Percentiles rank a stretch among this genome's conserved stretches.
Evolutionary conservation across 2,888 invertebrate species (phyloP).

Genomic region (Lottia scabra): DNA sequence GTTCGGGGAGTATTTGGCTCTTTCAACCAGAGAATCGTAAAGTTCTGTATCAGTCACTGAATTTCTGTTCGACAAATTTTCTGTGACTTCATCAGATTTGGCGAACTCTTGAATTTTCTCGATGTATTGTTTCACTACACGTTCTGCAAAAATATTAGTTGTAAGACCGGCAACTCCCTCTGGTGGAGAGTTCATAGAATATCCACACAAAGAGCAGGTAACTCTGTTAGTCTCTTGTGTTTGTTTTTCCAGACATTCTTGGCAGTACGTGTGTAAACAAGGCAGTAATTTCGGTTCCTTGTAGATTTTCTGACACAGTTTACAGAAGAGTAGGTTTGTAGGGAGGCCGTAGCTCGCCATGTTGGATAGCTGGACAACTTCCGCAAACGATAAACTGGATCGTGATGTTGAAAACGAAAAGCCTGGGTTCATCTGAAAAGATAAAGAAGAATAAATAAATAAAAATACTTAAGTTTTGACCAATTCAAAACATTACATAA

Average conservation of each 20-base stretch:
- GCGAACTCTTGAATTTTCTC: background rate
- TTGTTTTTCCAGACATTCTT: conserved; percentile 43
- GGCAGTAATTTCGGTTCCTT: conserved; percentile 50
- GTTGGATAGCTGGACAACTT: background rate
- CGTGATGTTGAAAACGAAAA: background rate
- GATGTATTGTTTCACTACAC: conserved; percentile 13
- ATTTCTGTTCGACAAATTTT: too few relatives aligned
- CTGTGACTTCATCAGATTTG: too few relatives aligned
- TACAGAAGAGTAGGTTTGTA: conserved; percentile 24
- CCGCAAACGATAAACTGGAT: background rate
- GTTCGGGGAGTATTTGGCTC: background rate
- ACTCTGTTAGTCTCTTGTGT: conserved; percentile 11
- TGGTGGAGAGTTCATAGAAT: conserved; percentile 18
- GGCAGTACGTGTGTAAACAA: conserved; percentile 60
- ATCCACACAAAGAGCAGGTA: conserved; percentile 30
- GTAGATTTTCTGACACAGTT: conserved; percentile 50
- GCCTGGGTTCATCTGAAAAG: background rate
- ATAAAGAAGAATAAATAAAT: background rate
- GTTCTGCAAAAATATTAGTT: conserved; percentile 23
- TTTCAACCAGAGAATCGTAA: background rate
- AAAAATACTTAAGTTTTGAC: too few relatives aligned
- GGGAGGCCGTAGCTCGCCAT: conserved; percentile 17
- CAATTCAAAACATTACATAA: too few relatives aligned
- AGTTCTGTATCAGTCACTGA: background rate
- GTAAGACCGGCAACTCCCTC: conserved; percentile 22